Evolutionary conservation across 2,888 invertebrate genomes (phyloP).

Genomic region (Oeneis ivallda): DNA sequence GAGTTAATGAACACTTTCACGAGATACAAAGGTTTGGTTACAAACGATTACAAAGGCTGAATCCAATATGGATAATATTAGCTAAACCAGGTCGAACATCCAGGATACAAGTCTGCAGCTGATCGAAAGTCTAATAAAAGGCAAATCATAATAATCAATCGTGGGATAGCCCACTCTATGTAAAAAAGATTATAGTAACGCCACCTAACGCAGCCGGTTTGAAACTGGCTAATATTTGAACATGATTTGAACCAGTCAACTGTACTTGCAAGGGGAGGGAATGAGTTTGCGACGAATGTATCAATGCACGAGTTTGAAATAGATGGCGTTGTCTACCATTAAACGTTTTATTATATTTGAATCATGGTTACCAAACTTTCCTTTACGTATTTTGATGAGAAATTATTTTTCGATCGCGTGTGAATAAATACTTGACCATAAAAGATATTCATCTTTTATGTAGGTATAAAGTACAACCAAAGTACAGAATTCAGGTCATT

Average conservation of each 20-base stretch:
- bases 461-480: background rate
- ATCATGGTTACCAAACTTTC: background rate
- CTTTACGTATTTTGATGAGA: background rate
- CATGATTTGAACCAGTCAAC: background rate
- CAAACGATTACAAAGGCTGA: no score
- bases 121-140: background rate
- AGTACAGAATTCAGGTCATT: conserved; percentile 7
- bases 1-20: no score
- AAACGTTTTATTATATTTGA: no score
- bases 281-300: background rate
- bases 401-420: background rate
- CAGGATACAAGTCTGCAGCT: background rate
- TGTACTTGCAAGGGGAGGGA: background rate
- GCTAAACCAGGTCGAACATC: background rate
- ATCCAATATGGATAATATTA: background rate
- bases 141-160: background rate
- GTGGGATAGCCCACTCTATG: background rate
- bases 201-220: conserved; percentile 18
- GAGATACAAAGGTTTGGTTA: no score
- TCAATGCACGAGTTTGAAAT: background rate
- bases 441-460: background rate
- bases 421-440: background rate
- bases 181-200: conserved; percentile 7
- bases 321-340: conserved; percentile 19
- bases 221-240: background rate